Percentiles rank a stretch among this genome's conserved stretches.
Conservation (phyloP, 2,888 invertebrate genomes). For the Tupiocoris notatus region DNA sequence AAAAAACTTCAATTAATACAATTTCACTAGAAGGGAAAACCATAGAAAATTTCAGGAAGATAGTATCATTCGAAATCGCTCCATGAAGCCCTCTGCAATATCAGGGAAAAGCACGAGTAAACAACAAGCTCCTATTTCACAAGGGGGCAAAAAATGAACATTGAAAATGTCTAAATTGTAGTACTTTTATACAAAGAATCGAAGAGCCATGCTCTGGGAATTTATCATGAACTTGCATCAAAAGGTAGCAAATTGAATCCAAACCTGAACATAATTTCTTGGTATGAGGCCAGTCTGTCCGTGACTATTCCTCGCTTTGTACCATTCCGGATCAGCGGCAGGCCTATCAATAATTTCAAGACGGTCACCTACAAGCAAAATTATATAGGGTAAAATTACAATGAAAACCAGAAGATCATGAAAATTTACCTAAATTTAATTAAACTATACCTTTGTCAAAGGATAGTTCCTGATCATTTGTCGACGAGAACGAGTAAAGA, state of each 20-base stretch:
- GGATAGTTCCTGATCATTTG: conserved; percentile 92
- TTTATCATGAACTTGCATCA: background rate
- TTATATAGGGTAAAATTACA: too few relatives aligned
- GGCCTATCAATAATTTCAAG: conserved; percentile 95
- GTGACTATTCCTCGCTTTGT: conserved; percentile 87
- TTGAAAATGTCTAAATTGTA: conserved; percentile 15
- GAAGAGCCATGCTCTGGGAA: too few relatives aligned
- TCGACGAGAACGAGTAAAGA: conserved; percentile 88
- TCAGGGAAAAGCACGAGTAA: too few relatives aligned
- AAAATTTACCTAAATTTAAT: too few relatives aligned
- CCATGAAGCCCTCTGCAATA: too few relatives aligned
- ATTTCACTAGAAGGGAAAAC: background rate
- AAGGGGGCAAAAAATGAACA: too few relatives aligned
- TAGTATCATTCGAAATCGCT: too few relatives aligned
- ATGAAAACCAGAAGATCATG: too few relatives aligned
- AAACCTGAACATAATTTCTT: conserved; percentile 80
- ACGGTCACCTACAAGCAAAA: conserved; percentile 71
- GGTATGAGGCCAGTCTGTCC: conserved; percentile 95
- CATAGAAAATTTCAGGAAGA: background rate
- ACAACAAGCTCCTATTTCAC: too few relatives aligned
- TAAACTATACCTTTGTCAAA: conserved; percentile 75
- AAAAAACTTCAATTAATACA: background rate
- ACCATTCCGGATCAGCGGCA: conserved; percentile 98
- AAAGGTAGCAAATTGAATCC: too few relatives aligned
- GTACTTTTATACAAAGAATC: too few relatives aligned